A percentile compares a stretch with the other conserved stretches of the same genome.
Evolutionary conservation across 2,797 vertebrate species (phyloP).

Genomic region (Rhinatrema bivittatum): DNA sequence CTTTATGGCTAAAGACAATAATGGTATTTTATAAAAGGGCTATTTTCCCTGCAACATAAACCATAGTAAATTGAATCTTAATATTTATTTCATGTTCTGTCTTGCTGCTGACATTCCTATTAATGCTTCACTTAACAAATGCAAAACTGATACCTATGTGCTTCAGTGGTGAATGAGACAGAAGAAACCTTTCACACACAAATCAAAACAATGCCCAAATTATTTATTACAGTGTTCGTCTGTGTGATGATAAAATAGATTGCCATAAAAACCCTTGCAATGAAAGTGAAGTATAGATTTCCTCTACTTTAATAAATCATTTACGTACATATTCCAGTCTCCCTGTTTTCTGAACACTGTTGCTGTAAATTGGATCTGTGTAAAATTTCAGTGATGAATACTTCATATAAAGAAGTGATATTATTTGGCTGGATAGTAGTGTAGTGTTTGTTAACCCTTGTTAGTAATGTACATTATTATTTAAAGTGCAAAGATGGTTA

Average conservation of each 20-base stretch:
- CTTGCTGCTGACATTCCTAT: conserved; percentile 35
- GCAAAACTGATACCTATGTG: conserved; percentile 31
- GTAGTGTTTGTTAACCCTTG: conserved; percentile 25
- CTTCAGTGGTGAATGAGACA: conserved; percentile 26
- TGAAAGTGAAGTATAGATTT: conserved; percentile 37
- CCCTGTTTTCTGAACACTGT: conserved; percentile 27
- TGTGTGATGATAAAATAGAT: conserved; percentile 49
- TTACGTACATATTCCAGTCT: conserved; percentile 49
- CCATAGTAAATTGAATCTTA: conserved; percentile 33
- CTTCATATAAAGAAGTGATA: conserved; percentile 43
- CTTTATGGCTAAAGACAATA: conserved; percentile 27
- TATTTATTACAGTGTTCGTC: conserved; percentile 41
- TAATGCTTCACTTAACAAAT: conserved; percentile 37
- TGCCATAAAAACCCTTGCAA: conserved; percentile 49
- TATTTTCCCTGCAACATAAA: conserved; percentile 29
- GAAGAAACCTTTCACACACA: conserved; percentile 49
- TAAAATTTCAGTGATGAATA: conserved; percentile 44
- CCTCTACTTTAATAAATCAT: conserved; percentile 56
- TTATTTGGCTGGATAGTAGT: conserved; percentile 12
- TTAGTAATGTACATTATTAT: conserved; percentile 37
- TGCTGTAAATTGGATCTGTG: conserved; percentile 44
- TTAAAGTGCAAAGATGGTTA: conserved; percentile 20
- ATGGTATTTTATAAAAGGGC: conserved; percentile 24
- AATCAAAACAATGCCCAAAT: conserved; percentile 46
- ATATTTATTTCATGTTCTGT: conserved; percentile 42